phyloP scores from a whole-genome alignment of 2,113 vertebrate species.

The Ageneiosus marmoratus region DNA sequence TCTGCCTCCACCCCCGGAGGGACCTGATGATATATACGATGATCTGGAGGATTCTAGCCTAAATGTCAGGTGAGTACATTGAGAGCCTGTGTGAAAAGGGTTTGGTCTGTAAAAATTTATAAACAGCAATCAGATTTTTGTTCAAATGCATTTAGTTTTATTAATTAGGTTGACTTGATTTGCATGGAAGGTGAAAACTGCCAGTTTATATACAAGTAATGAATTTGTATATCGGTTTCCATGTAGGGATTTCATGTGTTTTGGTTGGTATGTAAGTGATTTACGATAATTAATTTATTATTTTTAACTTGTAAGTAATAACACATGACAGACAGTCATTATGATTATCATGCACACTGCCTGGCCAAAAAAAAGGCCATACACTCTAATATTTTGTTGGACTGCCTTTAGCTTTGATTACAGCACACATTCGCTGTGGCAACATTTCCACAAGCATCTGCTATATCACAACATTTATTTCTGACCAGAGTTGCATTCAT shows the following conservation, averaged over 20 bases:
- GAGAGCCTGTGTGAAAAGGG: not conserved
- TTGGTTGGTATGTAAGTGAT: too few species aligned
- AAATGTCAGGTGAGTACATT: conserved; percentile 69
- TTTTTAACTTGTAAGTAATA: not conserved
- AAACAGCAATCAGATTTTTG: too few species aligned
- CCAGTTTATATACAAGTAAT: not conserved
- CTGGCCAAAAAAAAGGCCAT: too few species aligned
- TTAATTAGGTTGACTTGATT: not conserved
- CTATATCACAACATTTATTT: too few species aligned
- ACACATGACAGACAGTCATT: too few species aligned
- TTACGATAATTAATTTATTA: not conserved
- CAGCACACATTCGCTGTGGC: too few species aligned
- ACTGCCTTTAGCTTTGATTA: too few species aligned
- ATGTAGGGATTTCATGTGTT: not conserved
- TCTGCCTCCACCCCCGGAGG: conserved; percentile 73
- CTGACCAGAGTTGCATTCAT: too few species aligned
- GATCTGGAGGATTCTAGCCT: conserved; percentile 77
- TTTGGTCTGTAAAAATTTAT: not conserved
- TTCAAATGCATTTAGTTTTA: not conserved
- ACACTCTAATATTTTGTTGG: too few species aligned
- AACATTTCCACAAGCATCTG: too few species aligned
- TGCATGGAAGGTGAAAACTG: not conserved
- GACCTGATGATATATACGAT: conserved; percentile 84
- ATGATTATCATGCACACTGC: not conserved
- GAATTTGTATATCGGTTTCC: not conserved